Evolutionary conservation across 2,888 invertebrate species (phyloP).

Genomic region (Panopea generosa): DNA sequence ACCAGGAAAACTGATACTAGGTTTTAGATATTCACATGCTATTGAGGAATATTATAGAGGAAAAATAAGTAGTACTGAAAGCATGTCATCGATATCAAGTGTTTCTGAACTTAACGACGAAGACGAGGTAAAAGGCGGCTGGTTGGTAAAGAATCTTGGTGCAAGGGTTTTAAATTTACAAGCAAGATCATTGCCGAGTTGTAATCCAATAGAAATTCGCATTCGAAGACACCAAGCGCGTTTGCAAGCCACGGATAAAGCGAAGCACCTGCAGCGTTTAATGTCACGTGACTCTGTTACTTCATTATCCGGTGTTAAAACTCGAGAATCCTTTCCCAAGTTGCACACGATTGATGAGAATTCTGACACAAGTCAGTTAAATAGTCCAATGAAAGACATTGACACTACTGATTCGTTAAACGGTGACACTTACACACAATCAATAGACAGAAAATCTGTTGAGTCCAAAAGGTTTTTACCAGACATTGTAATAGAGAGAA

Average conservation of each 20-base stretch:
- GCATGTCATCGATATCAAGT: slow-evolving; percentile 1
- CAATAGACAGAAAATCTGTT: too few relatives aligned
- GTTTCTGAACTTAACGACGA: slow-evolving; percentile 2
- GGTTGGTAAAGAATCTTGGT: slow-evolving; percentile 52
- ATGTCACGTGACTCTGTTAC: slow-evolving; percentile 20
- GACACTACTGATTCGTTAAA: too few relatives aligned
- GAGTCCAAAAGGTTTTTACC: too few relatives aligned
- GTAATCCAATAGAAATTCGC: slow-evolving; percentile 55
- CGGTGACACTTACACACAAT: too few relatives aligned
- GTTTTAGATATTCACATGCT: slow-evolving; percentile 56
- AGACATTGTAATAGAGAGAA: too few relatives aligned
- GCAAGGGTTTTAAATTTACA: slow-evolving; percentile 39
- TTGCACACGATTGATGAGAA: slow-evolving; percentile 21
- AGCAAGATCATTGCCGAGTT: slow-evolving; percentile 52
- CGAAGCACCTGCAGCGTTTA: slow-evolving; percentile 11
- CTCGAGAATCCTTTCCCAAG: slow-evolving; percentile 16
- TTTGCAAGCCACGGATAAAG: slow-evolving; percentile 19
- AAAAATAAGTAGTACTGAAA: slow-evolving; percentile 20
- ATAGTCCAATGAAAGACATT: too few relatives aligned
- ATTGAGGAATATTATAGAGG: slow-evolving; percentile 48
- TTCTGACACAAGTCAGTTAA: too few relatives aligned
- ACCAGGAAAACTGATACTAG: slow-evolving; percentile 40
- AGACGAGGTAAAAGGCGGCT: slow-evolving; percentile 49
- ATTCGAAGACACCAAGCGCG: slow-evolving; percentile 43
- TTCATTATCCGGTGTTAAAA: slow-evolving; percentile 13